Conservation (phyloP, 2,888 invertebrate genomes). For the Hydrotaea diabolus region DNA sequence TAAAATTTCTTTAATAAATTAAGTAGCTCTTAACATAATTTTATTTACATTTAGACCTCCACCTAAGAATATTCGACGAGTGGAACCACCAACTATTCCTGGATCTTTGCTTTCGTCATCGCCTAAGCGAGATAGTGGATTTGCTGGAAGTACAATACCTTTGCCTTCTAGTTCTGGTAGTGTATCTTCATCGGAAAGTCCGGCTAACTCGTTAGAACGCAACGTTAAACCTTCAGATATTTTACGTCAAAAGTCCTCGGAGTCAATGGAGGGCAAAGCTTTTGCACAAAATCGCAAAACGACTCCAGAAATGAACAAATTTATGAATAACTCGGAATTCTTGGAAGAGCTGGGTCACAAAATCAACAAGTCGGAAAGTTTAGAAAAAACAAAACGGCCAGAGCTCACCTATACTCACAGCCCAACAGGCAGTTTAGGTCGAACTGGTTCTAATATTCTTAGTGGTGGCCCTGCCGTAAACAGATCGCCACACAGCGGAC, state of each 20-base stretch:
- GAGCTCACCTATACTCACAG: slow-evolving; percentile 75
- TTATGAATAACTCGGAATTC: slow-evolving; percentile 77
- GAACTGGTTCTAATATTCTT: slow-evolving; percentile 71
- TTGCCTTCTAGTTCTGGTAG: slow-evolving; percentile 74
- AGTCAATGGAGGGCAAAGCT: slow-evolving; percentile 79
- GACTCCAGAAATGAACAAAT: slow-evolving; percentile 78
- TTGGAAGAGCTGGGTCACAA: slow-evolving; percentile 80
- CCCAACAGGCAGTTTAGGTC: slow-evolving; percentile 79
- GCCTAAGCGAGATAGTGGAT: slow-evolving; percentile 78
- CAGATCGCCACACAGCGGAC: slow-evolving; percentile 50
- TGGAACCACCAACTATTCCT: slow-evolving; percentile 83
- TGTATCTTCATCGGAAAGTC: slow-evolving; percentile 76
- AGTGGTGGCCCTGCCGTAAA: slow-evolving; percentile 43
- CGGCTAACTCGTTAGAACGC: slow-evolving; percentile 79
- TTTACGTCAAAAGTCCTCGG: slow-evolving; percentile 80
- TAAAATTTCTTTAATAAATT: neutral
- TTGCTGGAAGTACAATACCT: slow-evolving; percentile 74
- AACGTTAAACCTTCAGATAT: slow-evolving; percentile 81
- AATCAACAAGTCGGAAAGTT: slow-evolving; percentile 79
- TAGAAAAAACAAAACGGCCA: slow-evolving; percentile 77
- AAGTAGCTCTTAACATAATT: slow-evolving; percentile 24
- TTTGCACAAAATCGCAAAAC: slow-evolving; percentile 78
- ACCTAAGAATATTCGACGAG: slow-evolving; percentile 85
- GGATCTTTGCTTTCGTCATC: slow-evolving; percentile 76
- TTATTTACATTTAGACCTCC: slow-evolving; percentile 82